Conservation (phyloP, 2,113 vertebrate species). For the Sporophila hypoxantha region DNA sequence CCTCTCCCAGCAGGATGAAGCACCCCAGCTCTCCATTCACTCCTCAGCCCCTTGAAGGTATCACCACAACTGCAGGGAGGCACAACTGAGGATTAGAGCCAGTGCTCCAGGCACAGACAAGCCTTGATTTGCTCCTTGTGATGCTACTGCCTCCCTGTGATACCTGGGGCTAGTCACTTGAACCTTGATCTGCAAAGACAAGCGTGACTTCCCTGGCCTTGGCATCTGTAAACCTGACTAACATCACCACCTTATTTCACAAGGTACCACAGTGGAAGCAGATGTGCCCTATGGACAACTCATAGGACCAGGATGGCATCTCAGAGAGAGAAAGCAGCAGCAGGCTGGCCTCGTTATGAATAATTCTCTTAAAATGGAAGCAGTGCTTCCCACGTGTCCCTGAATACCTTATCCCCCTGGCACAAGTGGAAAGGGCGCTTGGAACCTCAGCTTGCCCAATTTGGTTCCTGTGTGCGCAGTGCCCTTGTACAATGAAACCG, state of each 20-base stretch:
- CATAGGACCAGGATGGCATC: background rate
- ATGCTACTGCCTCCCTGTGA: background rate
- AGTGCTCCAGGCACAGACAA: background rate
- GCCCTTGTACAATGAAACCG: background rate
- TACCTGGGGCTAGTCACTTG: background rate
- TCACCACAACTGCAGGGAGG: background rate
- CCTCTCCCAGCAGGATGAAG: background rate
- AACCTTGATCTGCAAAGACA: background rate
- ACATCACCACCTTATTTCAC: background rate
- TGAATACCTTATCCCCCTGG: background rate
- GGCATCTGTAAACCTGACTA: background rate
- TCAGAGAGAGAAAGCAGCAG: background rate
- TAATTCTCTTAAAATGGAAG: constrained; percentile 29
- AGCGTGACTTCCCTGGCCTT: background rate
- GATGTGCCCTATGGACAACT: fast-evolving
- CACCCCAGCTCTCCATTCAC: background rate
- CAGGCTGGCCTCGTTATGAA: background rate
- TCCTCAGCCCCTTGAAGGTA: background rate
- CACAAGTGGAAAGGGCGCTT: background rate
- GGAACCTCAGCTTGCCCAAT: background rate
- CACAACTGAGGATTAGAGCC: background rate
- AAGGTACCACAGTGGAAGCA: fast-evolving
- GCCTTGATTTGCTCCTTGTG: background rate
- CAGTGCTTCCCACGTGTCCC: background rate
- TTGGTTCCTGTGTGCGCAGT: background rate